Evolutionary conservation across 2,888 invertebrate species (phyloP).

Genomic region (Ptychoptera contaminata): DNA sequence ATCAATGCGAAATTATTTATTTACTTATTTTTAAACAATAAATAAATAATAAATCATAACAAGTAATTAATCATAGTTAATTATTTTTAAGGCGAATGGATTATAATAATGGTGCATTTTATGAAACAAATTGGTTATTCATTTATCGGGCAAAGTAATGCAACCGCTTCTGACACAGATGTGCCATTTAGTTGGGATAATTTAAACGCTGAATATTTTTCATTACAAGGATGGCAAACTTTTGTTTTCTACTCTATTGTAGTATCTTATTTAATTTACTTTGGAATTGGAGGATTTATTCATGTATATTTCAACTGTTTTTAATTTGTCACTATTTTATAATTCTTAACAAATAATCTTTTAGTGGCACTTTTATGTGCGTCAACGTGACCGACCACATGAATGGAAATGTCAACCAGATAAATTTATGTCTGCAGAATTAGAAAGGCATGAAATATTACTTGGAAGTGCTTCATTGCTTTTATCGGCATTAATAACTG

Average conservation of each 20-base stretch:
- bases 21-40: not conserved
- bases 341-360: conserved; percentile 3
- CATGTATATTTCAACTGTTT: conserved; percentile 35
- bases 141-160: not conserved
- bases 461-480: conserved; percentile 43
- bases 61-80: not conserved
- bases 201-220: conserved; percentile 31
- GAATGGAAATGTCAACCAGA: conserved; percentile 62
- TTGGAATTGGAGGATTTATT: conserved; percentile 47
- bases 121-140: conserved; percentile 34
- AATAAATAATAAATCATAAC: not conserved
- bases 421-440: conserved; percentile 47
- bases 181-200: not conserved
- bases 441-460: conserved; percentile 52
- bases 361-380: conserved; percentile 58
- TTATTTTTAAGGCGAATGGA: conserved; percentile 43
- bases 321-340: not conserved
- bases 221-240: conserved; percentile 34
- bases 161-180: conserved; percentile 20
- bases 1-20: too few species aligned
- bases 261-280: conserved; percentile 43
- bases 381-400: conserved; percentile 39
- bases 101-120: conserved; percentile 43
- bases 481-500: conserved; percentile 38
- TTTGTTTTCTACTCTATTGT: conserved; percentile 35